Evolutionary conservation across 2,797 vertebrate genomes (phyloP), one percentile per base, ranked within the genome.

Genomic region (Acanthiza pusilla): DNA sequence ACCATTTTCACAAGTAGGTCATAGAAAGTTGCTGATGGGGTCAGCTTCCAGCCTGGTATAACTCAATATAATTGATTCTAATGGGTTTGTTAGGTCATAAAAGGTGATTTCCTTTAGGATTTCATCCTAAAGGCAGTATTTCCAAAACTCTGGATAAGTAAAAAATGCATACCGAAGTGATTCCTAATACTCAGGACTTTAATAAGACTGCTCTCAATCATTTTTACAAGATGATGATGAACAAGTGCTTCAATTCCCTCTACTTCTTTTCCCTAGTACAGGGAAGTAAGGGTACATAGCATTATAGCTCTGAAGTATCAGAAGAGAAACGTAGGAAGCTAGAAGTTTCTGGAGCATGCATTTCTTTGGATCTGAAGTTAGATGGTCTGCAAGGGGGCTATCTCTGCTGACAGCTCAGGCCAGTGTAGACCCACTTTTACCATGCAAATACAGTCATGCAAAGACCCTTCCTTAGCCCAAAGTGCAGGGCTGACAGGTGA

Each of bases 171-270:
- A 74, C 23, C 43, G 29, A 88, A 77, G 65, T 53, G 71, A 60
- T 53, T 82, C 13, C 40, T 89, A 92, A 81, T 95, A 96, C 74
- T 97, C 68, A 82, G 34, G 94, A 85, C 77, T 96, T 95, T 58
- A 16, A 75, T 89, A 85, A 96, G 84, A 74, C 11, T 42, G 14
- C 22, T 95, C 34, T 91, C 75, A 93, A 71, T 91, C 22, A 75
- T 57, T 94, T 89, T 95, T 76, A 93, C 50, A 4, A 54, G 50
- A 72, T 63, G 75, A 88, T 89, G 74, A 95, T 87, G 86, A 96
- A 77, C 68, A 82, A 88, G 26, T 63, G 66, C 63, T 92, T 72
- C 70, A 88, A 68, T 36, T 60, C 58, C 34, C 40, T 95, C 73
- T 72, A 42, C 22, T 77, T 89, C 71, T 91, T 93, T 82, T 92